Percentiles rank a stretch among this genome's conserved stretches.
These are phyloP conservation scores for Ophion costatus DNA, from an alignment of 2,888 invertebrate genomes.

Conservation along the genomic window DNA sequence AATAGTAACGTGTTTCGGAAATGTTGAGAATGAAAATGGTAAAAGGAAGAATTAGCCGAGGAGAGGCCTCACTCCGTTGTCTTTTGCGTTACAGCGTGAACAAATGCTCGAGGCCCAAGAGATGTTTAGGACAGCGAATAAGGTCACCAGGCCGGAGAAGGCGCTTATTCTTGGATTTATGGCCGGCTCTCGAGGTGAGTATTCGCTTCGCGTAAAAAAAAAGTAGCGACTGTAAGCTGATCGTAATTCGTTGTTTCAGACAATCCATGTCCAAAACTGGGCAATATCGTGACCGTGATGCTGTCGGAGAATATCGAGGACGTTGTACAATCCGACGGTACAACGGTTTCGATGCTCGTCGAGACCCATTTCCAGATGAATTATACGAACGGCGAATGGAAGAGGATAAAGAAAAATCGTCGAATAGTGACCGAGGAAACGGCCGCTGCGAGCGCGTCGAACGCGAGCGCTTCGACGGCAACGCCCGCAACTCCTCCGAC, in stretches of 20 bases:
- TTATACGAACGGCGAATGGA: conserved; percentile 99
- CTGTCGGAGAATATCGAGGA: conserved; percentile 96
- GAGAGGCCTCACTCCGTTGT: not conserved
- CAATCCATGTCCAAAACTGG: conserved; percentile 98
- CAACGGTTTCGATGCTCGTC: conserved; percentile 90
- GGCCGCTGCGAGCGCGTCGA: conserved; percentile 67
- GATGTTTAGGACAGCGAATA: conserved; percentile 98
- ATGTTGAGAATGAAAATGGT: too few relatives aligned
- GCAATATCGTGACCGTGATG: conserved; percentile 98
- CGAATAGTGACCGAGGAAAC: conserved; percentile 86
- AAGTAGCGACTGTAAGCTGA: not conserved
- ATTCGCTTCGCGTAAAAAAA: not conserved
- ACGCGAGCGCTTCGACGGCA: conserved; percentile 71
- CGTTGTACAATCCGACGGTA: conserved; percentile 93
- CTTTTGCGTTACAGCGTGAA: conserved; percentile 88
- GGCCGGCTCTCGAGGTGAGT: conserved; percentile 96
- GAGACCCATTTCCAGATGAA: conserved; percentile 99
- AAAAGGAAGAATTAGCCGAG: too few relatives aligned
- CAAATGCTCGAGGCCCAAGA: conserved; percentile 99
- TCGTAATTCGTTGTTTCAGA: conserved; percentile 85
- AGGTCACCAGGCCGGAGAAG: conserved; percentile 98
- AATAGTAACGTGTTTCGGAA: too few relatives aligned
- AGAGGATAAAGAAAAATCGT: conserved; percentile 95
- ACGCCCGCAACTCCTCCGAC: conserved; percentile 75
- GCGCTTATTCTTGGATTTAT: conserved; percentile 98